These are phyloP conservation scores for Percina caprodes DNA, from an alignment of 2,113 vertebrate genomes.

Conservation along the genomic window DNA sequence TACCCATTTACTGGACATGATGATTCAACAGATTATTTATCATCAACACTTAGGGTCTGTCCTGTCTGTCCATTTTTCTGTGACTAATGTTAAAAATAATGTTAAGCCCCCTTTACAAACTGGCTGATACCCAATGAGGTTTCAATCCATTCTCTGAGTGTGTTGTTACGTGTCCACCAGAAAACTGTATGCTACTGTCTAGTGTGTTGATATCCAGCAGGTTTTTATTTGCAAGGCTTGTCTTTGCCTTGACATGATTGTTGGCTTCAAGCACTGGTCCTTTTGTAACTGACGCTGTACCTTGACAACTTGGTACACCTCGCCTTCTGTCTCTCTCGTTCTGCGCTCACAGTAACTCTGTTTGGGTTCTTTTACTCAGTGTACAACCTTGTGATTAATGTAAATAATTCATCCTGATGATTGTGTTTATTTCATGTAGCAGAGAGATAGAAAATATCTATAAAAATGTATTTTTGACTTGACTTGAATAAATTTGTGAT, in stretches of 20 bases:
- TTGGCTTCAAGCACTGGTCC: constrained; percentile 39
- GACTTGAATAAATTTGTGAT: constrained; percentile 93
- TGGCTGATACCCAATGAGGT: constrained; percentile 1
- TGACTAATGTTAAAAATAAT: constrained; percentile 27
- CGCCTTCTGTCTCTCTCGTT: not conserved
- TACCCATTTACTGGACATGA: constrained; percentile 11
- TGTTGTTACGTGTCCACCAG: constrained; percentile 48
- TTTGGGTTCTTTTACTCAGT: constrained; percentile 48
- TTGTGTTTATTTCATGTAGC: constrained; percentile 85
- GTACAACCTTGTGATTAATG: constrained; percentile 73
- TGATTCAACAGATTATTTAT: not conserved
- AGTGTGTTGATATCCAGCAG: constrained; percentile 38
- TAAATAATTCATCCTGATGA: constrained; percentile 76
- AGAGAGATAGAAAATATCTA: constrained; percentile 86
- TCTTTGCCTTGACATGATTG: constrained; percentile 59
- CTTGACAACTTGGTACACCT: constrained; percentile 15
- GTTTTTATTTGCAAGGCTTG: constrained; percentile 41
- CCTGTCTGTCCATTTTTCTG: not conserved
- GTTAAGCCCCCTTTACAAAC: constrained; percentile 8
- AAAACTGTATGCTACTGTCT: constrained; percentile 47
- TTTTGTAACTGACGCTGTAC: constrained; percentile 31
- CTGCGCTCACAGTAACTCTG: constrained; percentile 25
- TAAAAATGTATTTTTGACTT: constrained; percentile 93
- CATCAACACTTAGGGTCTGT: not conserved
- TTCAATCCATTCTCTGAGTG: constrained; percentile 29